A percentile compares a stretch with the other conserved stretches of the same genome.
phyloP scores from a whole-genome alignment of 2,113 vertebrate genomes.

The Bucco capensis region DNA sequence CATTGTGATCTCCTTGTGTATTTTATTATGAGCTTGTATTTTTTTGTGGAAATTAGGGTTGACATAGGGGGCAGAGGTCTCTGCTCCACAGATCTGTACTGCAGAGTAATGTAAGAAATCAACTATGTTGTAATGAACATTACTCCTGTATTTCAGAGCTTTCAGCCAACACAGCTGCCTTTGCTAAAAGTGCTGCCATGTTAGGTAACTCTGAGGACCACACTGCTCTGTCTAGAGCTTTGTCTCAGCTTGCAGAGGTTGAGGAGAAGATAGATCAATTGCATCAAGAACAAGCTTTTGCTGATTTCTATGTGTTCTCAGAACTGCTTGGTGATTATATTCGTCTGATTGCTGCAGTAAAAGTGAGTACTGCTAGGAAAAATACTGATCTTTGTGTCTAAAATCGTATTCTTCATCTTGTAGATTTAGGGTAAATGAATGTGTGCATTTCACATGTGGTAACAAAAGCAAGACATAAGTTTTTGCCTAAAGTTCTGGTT shows the following conservation, averaged over 20 bases:
- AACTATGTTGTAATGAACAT: neutral
- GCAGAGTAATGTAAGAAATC: neutral
- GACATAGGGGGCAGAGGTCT: neutral
- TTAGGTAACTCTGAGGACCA: slow-evolving; percentile 98
- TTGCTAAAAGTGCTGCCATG: slow-evolving; percentile 97
- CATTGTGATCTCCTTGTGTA: neutral
- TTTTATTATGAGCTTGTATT: neutral
- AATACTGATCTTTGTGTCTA: neutral
- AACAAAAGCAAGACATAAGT: neutral
- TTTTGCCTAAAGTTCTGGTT: neutral
- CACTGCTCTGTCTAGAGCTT: slow-evolving; percentile 91
- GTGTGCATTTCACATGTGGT: neutral
- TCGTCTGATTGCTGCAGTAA: slow-evolving; percentile 91
- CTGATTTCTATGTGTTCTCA: slow-evolving; percentile 93
- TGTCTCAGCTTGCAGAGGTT: slow-evolving; percentile 98
- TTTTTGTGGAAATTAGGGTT: neutral
- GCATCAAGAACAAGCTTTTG: slow-evolving; percentile 94
- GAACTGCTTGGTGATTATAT: slow-evolving; percentile 96
- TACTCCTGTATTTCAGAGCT: slow-evolving; percentile 80
- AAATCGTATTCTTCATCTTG: neutral
- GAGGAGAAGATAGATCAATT: slow-evolving; percentile 98
- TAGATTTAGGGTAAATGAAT: neutral
- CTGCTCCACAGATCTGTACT: neutral
- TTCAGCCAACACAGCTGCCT: slow-evolving; percentile 91
- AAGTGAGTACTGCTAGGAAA: slow-evolving; percentile 73